Evolutionary conservation across 2,888 invertebrate genomes (phyloP).

Genomic region (Hanleya hanleyi): DNA sequence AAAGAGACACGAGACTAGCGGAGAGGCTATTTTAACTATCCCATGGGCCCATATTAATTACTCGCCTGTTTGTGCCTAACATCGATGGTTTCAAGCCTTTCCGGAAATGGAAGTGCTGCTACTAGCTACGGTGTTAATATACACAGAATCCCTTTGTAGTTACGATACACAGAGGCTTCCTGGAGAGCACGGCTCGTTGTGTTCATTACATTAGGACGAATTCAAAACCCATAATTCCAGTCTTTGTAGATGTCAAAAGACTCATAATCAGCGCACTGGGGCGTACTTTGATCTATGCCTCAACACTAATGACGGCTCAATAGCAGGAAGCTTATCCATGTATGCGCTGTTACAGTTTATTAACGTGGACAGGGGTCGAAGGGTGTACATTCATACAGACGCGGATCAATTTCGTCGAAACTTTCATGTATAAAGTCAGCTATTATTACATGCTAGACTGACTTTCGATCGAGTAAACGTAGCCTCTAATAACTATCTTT

Average conservation of each 20-base stretch:
- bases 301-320: neutral
- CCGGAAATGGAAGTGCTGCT: too few species aligned
- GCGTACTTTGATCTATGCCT: neutral
- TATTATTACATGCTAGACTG: neutral
- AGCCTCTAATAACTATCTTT: slow-evolving; percentile 2
- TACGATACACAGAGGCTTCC: too few species aligned
- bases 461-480: neutral
- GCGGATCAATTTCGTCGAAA: slow-evolving; percentile 1
- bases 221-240: neutral
- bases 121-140: too few species aligned
- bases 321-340: neutral
- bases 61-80: too few species aligned
- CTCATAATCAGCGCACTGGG: neutral
- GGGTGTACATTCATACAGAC: neutral
- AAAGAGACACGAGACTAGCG: neutral
- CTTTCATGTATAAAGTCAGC: neutral
- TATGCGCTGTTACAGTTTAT: neutral
- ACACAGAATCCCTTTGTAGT: too few species aligned
- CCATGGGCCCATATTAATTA: too few species aligned
- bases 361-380: neutral
- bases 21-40: neutral
- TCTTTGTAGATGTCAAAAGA: neutral
- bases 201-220: too few species aligned
- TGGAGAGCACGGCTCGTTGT: too few species aligned
- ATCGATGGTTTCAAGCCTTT: too few species aligned